A percentile compares a stretch with the other conserved stretches of the same genome.
Evolutionary conservation across 2,797 vertebrate species (phyloP).

Genomic region (Enteromius thamalakanensis): DNA sequence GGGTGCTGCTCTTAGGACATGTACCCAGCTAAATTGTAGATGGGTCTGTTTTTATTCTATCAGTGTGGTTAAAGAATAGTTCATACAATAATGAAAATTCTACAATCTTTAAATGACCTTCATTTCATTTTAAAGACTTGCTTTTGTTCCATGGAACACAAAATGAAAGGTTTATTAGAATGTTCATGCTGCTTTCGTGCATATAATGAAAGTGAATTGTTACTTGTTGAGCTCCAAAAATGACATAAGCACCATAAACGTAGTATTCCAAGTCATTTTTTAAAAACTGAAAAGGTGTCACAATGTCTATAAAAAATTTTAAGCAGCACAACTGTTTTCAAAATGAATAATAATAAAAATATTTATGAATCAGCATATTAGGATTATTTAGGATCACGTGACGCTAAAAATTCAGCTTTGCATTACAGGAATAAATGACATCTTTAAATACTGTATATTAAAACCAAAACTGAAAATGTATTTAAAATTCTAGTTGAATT

Average conservation of each 20-base stretch:
- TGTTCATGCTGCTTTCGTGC: background rate
- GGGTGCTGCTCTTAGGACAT: conserved; percentile 6
- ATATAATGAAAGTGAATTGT: background rate
- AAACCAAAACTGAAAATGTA: background rate
- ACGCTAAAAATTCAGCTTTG: background rate
- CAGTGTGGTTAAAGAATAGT: background rate
- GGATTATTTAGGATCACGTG: background rate
- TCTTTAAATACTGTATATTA: background rate
- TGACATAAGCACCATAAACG: background rate
- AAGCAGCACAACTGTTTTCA: background rate
- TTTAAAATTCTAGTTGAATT: no score
- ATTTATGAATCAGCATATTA: no score
- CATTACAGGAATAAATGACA: background rate
- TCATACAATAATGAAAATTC: background rate
- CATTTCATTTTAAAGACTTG: background rate
- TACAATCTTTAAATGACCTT: background rate
- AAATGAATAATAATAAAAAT: no score
- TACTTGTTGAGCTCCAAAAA: background rate
- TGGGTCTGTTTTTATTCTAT: background rate
- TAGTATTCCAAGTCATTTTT: background rate
- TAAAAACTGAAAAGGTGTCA: background rate
- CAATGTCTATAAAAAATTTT: background rate
- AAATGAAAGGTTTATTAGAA: background rate
- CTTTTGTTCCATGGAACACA: background rate
- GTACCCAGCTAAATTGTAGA: conserved; percentile 23